These are phyloP conservation scores for Lethocerus indicus DNA, from an alignment of 1,140 invertebrate genomes.

Conservation along the genomic window DNA sequence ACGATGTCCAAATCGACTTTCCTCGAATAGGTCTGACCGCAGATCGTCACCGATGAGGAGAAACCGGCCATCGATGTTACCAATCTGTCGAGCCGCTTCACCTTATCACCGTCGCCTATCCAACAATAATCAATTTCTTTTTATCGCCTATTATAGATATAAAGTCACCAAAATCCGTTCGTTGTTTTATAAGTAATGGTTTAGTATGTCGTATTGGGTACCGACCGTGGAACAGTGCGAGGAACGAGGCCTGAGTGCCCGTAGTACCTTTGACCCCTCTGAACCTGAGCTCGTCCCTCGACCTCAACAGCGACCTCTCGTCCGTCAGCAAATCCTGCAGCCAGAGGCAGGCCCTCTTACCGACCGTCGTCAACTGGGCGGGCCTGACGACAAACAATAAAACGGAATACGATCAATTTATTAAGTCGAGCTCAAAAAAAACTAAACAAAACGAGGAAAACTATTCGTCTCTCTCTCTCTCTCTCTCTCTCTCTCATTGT, in stretches of 20 bases:
- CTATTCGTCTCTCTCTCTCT: too few species aligned
- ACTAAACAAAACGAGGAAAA: too few species aligned
- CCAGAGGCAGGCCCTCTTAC: conserved; percentile 92
- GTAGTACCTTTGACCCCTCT: conserved; percentile 97
- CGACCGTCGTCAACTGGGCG: conserved; percentile 93
- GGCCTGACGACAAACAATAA: too few species aligned
- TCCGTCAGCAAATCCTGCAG: conserved; percentile 91
- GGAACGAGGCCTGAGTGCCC: conserved; percentile 92
- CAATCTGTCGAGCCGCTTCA: conserved; percentile 59
- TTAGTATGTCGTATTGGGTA: too few species aligned
- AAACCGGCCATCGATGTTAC: conserved; percentile 85
- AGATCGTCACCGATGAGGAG: conserved; percentile 61
- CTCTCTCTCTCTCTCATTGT: too few species aligned
- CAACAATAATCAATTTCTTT: too few species aligned
- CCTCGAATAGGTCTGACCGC: conserved; percentile 92
- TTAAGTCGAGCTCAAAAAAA: too few species aligned
- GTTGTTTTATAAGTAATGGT: too few species aligned
- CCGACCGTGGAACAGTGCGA: conserved; percentile 90
- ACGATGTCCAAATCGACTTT: conserved; percentile 85
- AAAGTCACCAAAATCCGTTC: too few species aligned
- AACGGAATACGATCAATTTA: too few species aligned
- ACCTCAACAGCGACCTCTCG: conserved; percentile 59
- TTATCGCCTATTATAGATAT: too few species aligned
- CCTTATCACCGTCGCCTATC: conserved; percentile 67
- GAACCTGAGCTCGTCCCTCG: conserved; percentile 68